phyloP scores from a whole-genome alignment of 2,888 invertebrate genomes.

The Drosophila anomalipes region DNA sequence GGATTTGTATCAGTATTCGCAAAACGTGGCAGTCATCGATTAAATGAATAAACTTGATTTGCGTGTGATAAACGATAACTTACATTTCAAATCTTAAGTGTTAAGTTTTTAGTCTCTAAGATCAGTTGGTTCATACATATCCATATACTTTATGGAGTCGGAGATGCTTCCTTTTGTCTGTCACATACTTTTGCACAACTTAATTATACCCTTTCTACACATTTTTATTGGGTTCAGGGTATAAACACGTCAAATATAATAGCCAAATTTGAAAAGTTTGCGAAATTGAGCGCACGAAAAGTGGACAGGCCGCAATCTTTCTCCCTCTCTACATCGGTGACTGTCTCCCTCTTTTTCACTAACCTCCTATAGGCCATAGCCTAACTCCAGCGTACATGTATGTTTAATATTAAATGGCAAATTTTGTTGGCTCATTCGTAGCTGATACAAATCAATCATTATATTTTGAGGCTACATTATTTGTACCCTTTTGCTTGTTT shows the following conservation, averaged over 20 bases:
- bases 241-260: conserved; percentile 20
- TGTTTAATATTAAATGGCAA: conserved; percentile 67
- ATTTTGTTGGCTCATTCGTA: conserved; percentile 68
- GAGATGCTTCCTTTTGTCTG: background rate
- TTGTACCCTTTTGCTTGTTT: conserved; percentile 80
- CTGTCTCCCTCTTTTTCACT: background rate
- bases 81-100: background rate
- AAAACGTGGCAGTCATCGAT: background rate
- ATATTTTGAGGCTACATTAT: conserved; percentile 70
- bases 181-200: background rate
- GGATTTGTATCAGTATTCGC: background rate
- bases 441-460: conserved; percentile 80
- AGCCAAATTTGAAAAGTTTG: conserved; percentile 39
- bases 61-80: background rate
- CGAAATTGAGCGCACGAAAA: conserved; percentile 62
- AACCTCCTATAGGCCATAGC: conserved; percentile 13
- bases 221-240: background rate
- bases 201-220: background rate
- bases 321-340: background rate
- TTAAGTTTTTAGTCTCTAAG: background rate
- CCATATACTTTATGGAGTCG: background rate
- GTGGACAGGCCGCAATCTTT: conserved; percentile 44
- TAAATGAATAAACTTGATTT: background rate
- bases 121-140: background rate
- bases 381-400: conserved; percentile 48